These are phyloP conservation scores for Eurosta solidaginis DNA, from an alignment of 1,140 invertebrate genomes.

Conservation along the genomic window DNA sequence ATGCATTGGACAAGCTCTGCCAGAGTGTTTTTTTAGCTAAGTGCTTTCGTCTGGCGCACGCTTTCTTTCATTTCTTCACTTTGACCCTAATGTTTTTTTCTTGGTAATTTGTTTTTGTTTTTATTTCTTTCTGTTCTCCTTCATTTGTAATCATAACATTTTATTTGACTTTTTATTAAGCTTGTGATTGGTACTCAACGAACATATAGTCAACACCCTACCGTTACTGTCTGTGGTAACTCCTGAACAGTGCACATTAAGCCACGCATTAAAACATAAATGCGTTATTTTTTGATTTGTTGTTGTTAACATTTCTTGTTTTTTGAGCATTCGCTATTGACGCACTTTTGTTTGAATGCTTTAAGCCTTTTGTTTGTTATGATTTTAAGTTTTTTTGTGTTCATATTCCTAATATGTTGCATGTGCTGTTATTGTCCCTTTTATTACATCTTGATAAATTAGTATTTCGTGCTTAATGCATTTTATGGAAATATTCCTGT, in stretches of 20 bases:
- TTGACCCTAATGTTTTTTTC: background rate
- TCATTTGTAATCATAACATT: conserved; percentile 10
- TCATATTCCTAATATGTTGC: background rate
- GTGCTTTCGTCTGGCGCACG: background rate
- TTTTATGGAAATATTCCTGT: too few relatives aligned
- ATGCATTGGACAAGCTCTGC: conserved; percentile 4
- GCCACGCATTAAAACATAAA: too few relatives aligned
- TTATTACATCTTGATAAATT: too few relatives aligned
- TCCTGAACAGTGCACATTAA: background rate
- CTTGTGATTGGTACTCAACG: background rate
- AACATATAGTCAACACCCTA: background rate
- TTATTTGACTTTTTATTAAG: background rate
- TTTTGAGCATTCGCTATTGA: background rate
- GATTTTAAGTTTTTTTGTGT: background rate
- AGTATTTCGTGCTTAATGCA: too few relatives aligned
- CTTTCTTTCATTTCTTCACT: background rate
- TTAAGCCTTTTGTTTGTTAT: background rate
- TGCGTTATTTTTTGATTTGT: background rate
- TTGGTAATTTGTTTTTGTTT: background rate
- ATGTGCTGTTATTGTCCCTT: too few relatives aligned
- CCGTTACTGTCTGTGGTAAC: background rate
- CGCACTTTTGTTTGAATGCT: background rate
- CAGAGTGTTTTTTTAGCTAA: background rate
- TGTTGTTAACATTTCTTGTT: background rate
- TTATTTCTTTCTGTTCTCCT: background rate